These are phyloP conservation scores for Dolichopus griseipennis DNA, from an alignment of 2,888 invertebrate genomes.

Conservation along the genomic window DNA sequence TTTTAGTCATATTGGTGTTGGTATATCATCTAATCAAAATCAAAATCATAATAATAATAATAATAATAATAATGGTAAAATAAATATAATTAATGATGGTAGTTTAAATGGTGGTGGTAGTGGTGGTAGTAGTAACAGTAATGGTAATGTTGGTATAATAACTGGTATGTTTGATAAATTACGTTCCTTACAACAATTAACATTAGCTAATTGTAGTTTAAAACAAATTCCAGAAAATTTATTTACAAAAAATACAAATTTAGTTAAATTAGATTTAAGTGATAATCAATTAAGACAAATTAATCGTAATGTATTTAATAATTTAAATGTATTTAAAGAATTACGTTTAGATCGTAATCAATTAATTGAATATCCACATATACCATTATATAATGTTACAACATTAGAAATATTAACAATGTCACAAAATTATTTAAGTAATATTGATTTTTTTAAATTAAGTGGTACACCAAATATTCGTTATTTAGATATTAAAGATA, in stretches of 20 bases:
- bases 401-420: slow-evolving; percentile 64
- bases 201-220: slow-evolving; percentile 60
- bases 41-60: slow-evolving; percentile 37
- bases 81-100: no score
- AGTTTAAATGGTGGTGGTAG: no score
- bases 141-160: slow-evolving; percentile 44
- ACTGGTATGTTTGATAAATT: slow-evolving; percentile 65
- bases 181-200: slow-evolving; percentile 59
- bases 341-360: slow-evolving; percentile 64
- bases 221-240: slow-evolving; percentile 58
- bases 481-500: slow-evolving; percentile 64
- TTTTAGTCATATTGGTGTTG: slow-evolving; percentile 49
- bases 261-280: slow-evolving; percentile 63
- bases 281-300: slow-evolving; percentile 59
- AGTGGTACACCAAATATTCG: slow-evolving; percentile 66
- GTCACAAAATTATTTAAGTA: slow-evolving; percentile 57
- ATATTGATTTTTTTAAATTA: slow-evolving; percentile 67
- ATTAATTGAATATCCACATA: slow-evolving; percentile 69
- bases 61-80: slow-evolving; percentile 27
- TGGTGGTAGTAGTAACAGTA: slow-evolving; percentile 66
- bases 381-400: slow-evolving; percentile 64
- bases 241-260: slow-evolving; percentile 68
- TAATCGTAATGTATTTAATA: slow-evolving; percentile 63
- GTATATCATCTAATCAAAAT: slow-evolving; percentile 13
- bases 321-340: slow-evolving; percentile 66